phyloP scores from a whole-genome alignment of 2,797 vertebrate genomes.

The Lepus oiostolus region DNA sequence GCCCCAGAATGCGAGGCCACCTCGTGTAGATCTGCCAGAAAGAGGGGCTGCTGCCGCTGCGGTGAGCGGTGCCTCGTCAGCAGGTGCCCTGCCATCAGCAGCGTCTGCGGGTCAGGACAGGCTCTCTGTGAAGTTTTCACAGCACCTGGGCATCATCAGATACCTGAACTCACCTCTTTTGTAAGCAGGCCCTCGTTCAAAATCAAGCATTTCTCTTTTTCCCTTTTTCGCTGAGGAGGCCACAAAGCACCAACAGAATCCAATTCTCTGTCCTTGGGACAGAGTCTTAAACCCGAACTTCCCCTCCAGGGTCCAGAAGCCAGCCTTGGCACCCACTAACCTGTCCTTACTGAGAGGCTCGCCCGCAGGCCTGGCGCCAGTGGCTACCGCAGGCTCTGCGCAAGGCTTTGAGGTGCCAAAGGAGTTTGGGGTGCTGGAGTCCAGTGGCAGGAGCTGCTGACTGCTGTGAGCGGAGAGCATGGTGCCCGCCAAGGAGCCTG shows the following conservation, averaged over 20 bases:
- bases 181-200: not conserved
- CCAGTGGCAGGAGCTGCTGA: conserved; percentile 94
- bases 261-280: conserved; percentile 11
- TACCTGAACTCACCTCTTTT: not conserved
- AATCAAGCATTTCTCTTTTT: conserved; percentile 4
- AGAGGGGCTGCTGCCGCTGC: not conserved
- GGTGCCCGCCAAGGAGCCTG: conserved; percentile 94
- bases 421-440: conserved; percentile 93
- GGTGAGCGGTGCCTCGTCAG: not conserved
- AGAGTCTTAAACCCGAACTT: not conserved
- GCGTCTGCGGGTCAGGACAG: not conserved
- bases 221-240: not conserved
- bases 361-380: conserved; percentile 91
- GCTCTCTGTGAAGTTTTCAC: not conserved
- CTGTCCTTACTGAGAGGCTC: conserved; percentile 93
- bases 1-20: not conserved
- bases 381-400: conserved; percentile 90
- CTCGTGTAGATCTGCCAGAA: not conserved
- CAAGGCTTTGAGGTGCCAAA: conserved; percentile 91
- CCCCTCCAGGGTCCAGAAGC: not conserved
- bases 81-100: not conserved
- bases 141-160: not conserved
- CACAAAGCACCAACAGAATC: not conserved
- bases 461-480: conserved; percentile 95
- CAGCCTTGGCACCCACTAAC: conserved; percentile 87